These are phyloP conservation scores for Sardinella longiceps DNA, from an alignment of 2,797 vertebrate genomes.

Conservation along the genomic window DNA sequence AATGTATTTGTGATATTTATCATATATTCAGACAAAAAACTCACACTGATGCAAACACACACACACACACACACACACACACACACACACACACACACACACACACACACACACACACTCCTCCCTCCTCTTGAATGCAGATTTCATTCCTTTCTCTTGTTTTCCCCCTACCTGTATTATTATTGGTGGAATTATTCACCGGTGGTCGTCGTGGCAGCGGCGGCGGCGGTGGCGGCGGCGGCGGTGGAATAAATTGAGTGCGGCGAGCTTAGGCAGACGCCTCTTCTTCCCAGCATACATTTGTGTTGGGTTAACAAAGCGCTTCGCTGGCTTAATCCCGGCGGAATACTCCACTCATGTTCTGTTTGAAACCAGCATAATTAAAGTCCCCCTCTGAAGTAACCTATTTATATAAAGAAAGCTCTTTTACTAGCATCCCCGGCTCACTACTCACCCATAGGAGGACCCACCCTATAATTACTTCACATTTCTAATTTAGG, in stretches of 20 bases:
- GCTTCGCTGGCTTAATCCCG: constrained; percentile 69
- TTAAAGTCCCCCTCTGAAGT: constrained; percentile 79
- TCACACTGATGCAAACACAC: not conserved
- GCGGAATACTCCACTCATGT: constrained; percentile 76
- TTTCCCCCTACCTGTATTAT: constrained; percentile 71
- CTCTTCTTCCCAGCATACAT: constrained; percentile 53
- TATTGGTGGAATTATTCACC: constrained; percentile 78
- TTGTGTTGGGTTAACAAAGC: constrained; percentile 69
- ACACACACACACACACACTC: constrained; percentile 25
- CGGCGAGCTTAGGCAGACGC: constrained; percentile 42
- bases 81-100: constrained; percentile 2
- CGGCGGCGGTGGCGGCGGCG: too few relatives aligned
- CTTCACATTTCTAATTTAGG: constrained; percentile 75
- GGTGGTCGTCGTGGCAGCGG: constrained; percentile 42
- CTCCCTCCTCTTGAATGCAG: constrained; percentile 52
- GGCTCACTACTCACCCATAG: constrained; percentile 62
- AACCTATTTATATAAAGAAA: constrained; percentile 78
- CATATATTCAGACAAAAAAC: not conserved
- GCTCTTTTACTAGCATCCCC: constrained; percentile 64
- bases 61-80: not conserved
- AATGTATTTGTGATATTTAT: not conserved
- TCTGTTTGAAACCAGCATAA: constrained; percentile 82
- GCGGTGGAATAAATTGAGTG: constrained; percentile 56
- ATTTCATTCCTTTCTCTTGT: constrained; percentile 51
- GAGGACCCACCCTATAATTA: constrained; percentile 71